Evolutionary conservation across 2,113 vertebrate genomes (phyloP).

Genomic region (Xerus inauris): DNA sequence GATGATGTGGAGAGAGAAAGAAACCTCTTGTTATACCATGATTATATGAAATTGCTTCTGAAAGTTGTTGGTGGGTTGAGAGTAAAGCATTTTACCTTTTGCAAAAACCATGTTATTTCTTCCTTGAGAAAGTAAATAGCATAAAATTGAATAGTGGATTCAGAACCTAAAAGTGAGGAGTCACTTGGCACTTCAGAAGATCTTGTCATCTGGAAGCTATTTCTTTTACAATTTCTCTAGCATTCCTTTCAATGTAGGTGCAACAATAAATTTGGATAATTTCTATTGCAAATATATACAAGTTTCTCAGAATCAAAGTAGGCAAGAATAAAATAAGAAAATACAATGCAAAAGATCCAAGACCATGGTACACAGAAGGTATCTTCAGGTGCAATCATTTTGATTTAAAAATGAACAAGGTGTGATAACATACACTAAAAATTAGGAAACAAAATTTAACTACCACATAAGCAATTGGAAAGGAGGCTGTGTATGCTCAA

Average conservation of each 20-base stretch:
- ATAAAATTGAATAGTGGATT: conserved; percentile 62
- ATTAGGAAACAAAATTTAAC: background rate
- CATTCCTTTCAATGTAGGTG: conserved; percentile 61
- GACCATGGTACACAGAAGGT: background rate
- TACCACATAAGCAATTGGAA: background rate
- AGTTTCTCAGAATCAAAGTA: conserved; percentile 49
- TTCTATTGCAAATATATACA: conserved; percentile 7
- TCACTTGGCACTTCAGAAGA: conserved; percentile 51
- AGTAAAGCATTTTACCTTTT: conserved; percentile 36
- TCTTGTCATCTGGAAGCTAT: conserved; percentile 58
- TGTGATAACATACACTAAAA: background rate
- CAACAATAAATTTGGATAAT: conserved; percentile 66
- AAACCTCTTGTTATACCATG: background rate
- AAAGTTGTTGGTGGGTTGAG: background rate
- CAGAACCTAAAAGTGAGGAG: background rate
- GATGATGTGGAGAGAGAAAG: background rate
- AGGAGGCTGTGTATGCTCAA: background rate
- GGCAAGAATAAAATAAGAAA: conserved; percentile 49
- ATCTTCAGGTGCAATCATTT: background rate
- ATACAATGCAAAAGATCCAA: background rate
- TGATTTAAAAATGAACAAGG: background rate
- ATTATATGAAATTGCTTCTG: background rate
- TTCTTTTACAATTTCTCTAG: background rate
- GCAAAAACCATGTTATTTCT: background rate
- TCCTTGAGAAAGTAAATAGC: conserved; percentile 46